Evolutionary conservation across 2,113 vertebrate genomes (phyloP).

Genomic region (Rhynchopsitta pachyrhyncha): DNA sequence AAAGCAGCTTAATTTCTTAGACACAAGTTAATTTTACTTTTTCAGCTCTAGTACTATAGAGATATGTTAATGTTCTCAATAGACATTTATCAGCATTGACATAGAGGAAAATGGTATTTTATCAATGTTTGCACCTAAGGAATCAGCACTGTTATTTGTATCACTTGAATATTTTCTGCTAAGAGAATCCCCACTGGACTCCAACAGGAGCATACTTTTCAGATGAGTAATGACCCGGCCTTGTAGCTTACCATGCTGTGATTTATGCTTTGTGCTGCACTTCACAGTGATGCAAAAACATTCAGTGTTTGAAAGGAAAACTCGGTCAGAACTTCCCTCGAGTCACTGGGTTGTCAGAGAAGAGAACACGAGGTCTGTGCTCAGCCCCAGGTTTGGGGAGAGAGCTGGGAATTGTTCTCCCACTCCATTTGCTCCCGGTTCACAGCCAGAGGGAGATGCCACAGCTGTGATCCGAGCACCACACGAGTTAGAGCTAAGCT

Average conservation of each 20-base stretch:
- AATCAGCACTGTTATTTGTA: neutral
- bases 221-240: neutral
- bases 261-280: neutral
- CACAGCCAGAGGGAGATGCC: accelerated
- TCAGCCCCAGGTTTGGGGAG: neutral
- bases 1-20: neutral
- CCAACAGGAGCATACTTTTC: neutral
- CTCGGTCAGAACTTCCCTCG: neutral
- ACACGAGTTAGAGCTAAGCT: neutral
- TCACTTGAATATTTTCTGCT: neutral
- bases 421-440: accelerated
- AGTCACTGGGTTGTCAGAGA: accelerated
- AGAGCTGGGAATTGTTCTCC: neutral
- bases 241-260: neutral
- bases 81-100: neutral
- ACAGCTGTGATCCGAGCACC: neutral
- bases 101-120: neutral
- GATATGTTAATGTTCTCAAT: neutral
- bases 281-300: neutral
- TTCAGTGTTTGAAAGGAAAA: neutral
- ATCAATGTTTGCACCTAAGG: neutral
- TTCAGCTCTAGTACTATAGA: neutral
- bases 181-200: neutral
- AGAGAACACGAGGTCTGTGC: accelerated
- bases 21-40: neutral